Conservation (phyloP, 2,797 vertebrate species). For the Dendrocincla fuliginosa region DNA sequence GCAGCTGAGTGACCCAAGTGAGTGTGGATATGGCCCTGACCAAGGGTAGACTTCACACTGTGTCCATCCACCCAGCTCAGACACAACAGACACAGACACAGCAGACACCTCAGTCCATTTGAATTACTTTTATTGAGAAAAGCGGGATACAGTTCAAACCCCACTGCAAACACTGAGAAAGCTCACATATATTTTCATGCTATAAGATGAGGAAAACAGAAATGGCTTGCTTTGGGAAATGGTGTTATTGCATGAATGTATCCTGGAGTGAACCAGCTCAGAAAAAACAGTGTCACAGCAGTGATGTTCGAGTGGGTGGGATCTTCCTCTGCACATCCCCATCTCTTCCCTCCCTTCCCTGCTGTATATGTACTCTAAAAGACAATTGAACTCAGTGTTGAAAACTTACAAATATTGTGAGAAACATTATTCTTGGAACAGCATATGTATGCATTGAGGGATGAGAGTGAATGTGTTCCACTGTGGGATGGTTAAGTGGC, state of each 20-base stretch:
- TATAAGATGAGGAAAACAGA: background rate
- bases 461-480: background rate
- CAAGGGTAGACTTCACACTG: background rate
- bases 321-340: background rate
- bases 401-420: constrained; percentile 35
- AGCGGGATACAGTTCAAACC: background rate
- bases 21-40: accelerated
- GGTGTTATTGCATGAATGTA: background rate
- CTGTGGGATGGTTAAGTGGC: background rate
- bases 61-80: background rate
- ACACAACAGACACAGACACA: background rate
- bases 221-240: background rate
- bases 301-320: background rate
- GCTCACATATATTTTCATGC: background rate
- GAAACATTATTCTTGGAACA: constrained; percentile 31
- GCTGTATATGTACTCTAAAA: background rate
- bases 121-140: background rate
- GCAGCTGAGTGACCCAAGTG: background rate
- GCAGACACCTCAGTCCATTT: background rate
- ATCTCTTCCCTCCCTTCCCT: background rate
- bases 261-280: background rate
- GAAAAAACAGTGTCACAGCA: background rate
- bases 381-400: background rate
- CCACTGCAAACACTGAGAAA: background rate
- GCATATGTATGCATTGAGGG: background rate